Percentiles rank a stretch among this genome's conserved stretches.
These are phyloP conservation scores for Zoanthus gigantus DNA, from an alignment of 92 coral and sea anemone genomes.

Conservation along the genomic window DNA sequence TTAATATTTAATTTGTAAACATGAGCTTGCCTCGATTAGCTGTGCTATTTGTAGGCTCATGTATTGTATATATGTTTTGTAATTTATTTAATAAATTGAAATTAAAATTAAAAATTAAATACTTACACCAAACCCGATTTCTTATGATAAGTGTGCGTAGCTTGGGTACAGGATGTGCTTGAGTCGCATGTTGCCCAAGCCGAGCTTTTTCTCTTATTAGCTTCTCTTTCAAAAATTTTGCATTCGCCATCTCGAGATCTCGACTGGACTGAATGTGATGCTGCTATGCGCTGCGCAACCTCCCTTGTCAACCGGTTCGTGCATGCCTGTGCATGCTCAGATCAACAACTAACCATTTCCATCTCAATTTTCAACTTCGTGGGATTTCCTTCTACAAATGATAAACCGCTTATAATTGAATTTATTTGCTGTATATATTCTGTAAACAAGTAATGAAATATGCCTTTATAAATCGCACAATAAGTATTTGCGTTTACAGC, in stretches of 20 bases:
- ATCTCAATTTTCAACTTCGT: background rate
- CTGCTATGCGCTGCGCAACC: background rate
- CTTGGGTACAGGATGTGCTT: background rate
- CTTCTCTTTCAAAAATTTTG: background rate
- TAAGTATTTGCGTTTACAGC: background rate
- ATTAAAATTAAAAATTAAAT: too few relatives aligned
- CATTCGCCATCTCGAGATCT: background rate
- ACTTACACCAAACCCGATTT: background rate
- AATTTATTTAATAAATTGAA: too few relatives aligned
- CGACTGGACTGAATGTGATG: background rate
- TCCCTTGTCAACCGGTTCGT: background rate
- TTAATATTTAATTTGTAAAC: too few relatives aligned
- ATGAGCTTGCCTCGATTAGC: too few relatives aligned
- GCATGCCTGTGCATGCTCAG: background rate
- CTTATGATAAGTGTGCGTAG: background rate
- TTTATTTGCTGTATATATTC: background rate
- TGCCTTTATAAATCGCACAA: background rate
- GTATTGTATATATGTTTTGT: too few relatives aligned
- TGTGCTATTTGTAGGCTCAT: too few relatives aligned
- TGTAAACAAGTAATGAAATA: background rate
- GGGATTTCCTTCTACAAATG: background rate
- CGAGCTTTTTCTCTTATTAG: background rate
- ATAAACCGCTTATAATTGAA: background rate
- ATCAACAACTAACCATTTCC: background rate
- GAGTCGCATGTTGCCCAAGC: background rate